phyloP scores from a whole-genome alignment of 2,888 invertebrate genomes.

The Chelonus formosanus region DNA sequence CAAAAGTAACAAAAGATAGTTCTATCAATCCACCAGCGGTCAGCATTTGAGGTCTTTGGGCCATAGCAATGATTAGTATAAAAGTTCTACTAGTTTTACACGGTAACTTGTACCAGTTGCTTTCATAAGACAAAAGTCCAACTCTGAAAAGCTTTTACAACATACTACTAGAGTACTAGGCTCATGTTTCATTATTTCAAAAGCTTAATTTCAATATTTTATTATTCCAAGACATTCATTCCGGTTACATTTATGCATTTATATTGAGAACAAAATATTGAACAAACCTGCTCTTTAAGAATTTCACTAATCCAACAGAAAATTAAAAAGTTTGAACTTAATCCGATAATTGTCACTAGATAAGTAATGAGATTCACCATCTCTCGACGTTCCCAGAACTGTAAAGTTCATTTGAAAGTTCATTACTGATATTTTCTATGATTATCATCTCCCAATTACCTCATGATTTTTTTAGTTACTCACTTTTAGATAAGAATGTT shows the following conservation, averaged over 20 bases:
- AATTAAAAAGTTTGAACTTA: conserved; percentile 43
- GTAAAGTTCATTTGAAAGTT: conserved; percentile 18
- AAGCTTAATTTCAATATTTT: too few species aligned
- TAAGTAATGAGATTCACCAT: conserved; percentile 31
- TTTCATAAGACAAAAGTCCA: conserved; percentile 34
- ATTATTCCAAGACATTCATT: too few species aligned
- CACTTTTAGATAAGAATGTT: conserved; percentile 39
- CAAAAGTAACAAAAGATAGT: conserved; percentile 42
- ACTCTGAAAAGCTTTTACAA: conserved; percentile 29
- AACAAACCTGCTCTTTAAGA: conserved; percentile 41
- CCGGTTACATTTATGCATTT: too few species aligned
- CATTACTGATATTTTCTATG: too few species aligned
- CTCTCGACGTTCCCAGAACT: conserved; percentile 38
- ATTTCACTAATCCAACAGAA: conserved; percentile 43
- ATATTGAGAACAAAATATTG: too few species aligned
- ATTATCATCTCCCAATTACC: background rate
- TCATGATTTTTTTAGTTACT: background rate
- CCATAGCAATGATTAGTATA: conserved; percentile 33
- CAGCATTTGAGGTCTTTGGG: conserved; percentile 33
- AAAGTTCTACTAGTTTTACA: conserved; percentile 25
- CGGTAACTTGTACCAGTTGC: conserved; percentile 38
- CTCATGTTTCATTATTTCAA: too few species aligned
- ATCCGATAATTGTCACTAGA: conserved; percentile 34
- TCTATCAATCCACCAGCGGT: conserved; percentile 40
- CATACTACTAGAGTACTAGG: too few species aligned